Percentiles rank a stretch among this genome's conserved stretches.
phyloP scores from a whole-genome alignment of 1,140 invertebrate species.

The Drosophila equinoxialis region DNA sequence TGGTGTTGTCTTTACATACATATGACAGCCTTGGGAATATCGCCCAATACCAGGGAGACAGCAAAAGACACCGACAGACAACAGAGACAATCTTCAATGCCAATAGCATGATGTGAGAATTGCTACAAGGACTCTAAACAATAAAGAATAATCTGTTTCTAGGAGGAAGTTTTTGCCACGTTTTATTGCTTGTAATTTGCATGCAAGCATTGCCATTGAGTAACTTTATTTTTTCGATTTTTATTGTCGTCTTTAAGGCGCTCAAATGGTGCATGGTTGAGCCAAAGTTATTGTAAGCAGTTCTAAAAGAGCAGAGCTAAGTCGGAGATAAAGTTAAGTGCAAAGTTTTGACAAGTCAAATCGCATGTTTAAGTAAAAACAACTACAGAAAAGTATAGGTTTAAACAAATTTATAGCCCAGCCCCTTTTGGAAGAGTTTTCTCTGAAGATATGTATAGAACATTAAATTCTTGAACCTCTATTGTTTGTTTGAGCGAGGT shows the following conservation, averaged over 20 bases:
- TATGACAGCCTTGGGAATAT: slow-evolving; percentile 79
- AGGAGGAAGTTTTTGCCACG: slow-evolving; percentile 67
- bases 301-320: background rate
- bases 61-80: slow-evolving; percentile 31
- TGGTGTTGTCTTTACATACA: slow-evolving; percentile 63
- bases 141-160: slow-evolving; percentile 77
- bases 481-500: background rate
- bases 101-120: slow-evolving; percentile 80
- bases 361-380: slow-evolving; percentile 3
- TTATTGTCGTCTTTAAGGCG: slow-evolving; percentile 66
- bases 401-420: background rate
- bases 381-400: background rate
- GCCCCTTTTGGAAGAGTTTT: background rate
- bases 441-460: background rate
- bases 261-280: slow-evolving; percentile 62
- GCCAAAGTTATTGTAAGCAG: slow-evolving; percentile 42
- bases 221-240: slow-evolving; percentile 57
- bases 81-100: slow-evolving; percentile 59
- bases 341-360: slow-evolving; percentile 25
- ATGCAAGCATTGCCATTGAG: slow-evolving; percentile 67
- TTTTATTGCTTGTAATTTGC: slow-evolving; percentile 80
- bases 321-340: slow-evolving; percentile 31
- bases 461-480: background rate
- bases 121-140: slow-evolving; percentile 73
- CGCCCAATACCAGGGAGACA: slow-evolving; percentile 50